Conservation (phyloP, 1,140 invertebrate genomes). For the Macrocentrus cingulum region DNA sequence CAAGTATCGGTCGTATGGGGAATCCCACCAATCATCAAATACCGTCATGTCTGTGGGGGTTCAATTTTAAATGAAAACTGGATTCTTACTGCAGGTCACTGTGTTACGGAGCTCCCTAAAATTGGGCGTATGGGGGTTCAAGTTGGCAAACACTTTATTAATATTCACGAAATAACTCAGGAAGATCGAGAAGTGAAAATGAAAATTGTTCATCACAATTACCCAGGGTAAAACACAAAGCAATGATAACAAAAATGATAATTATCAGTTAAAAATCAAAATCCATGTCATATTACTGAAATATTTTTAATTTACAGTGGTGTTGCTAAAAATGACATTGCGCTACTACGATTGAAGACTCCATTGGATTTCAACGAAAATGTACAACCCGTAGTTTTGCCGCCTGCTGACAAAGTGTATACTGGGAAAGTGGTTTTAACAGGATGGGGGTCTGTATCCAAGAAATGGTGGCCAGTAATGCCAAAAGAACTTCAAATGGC, state of each 20-base stretch:
- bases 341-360: conserved; percentile 60
- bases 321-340: conserved; percentile 65
- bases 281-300: not conserved
- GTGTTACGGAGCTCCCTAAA: conserved; percentile 42
- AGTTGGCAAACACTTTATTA: conserved; percentile 43
- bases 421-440: conserved; percentile 50
- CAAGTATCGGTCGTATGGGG: conserved; percentile 57
- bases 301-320: conserved; percentile 34
- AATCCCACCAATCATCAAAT: conserved; percentile 29
- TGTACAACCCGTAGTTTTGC: conserved; percentile 59
- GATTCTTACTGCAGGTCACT: conserved; percentile 64
- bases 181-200: conserved; percentile 53
- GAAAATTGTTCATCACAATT: conserved; percentile 57
- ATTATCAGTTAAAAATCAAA: not conserved
- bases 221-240: conserved; percentile 55
- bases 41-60: conserved; percentile 60
- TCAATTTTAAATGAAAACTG: conserved; percentile 58
- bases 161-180: conserved; percentile 43
- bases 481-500: conserved; percentile 40
- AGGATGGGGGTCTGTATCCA: conserved; percentile 57
- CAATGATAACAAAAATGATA: conserved; percentile 13
- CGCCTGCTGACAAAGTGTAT: conserved; percentile 44
- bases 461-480: conserved; percentile 14
- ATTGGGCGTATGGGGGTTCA: conserved; percentile 32
- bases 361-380: conserved; percentile 53